Conservation (phyloP, 2,113 vertebrate species). For the Equus przewalskii region DNA sequence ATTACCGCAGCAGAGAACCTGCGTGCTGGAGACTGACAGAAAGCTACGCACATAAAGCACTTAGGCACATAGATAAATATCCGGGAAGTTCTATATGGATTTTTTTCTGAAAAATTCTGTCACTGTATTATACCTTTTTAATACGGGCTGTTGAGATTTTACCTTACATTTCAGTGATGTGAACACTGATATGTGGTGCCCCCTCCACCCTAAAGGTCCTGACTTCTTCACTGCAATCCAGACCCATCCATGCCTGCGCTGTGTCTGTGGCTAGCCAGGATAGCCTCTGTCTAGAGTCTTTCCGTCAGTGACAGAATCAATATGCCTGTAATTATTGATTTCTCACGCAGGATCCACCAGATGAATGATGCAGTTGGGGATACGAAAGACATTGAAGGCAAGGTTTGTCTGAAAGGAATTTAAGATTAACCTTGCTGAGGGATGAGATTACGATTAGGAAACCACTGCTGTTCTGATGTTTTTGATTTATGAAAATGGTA, state of each 20-base stretch:
- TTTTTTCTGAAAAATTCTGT: conserved; percentile 8
- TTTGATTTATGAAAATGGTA: not conserved
- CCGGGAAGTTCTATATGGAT: not conserved
- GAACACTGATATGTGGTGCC: not conserved
- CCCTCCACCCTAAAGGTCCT: not conserved
- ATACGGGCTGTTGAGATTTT: not conserved
- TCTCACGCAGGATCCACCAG: not conserved
- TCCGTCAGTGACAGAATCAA: conserved; percentile 29
- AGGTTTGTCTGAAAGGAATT: not conserved
- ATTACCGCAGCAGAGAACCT: not conserved
- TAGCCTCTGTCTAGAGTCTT: not conserved
- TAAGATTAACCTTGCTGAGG: not conserved
- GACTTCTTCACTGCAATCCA: not conserved
- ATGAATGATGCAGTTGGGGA: not conserved
- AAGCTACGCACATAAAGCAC: not conserved
- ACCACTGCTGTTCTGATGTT: not conserved
- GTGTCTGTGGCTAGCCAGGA: not conserved
- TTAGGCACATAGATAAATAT: not conserved
- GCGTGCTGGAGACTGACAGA: not conserved
- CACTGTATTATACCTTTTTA: not conserved
- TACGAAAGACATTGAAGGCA: not conserved
- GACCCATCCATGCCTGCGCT: not conserved
- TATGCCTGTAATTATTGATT: conserved; percentile 40
- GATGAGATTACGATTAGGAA: not conserved
- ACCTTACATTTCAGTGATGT: not conserved